Base-by-base conservation (phyloP, 2,113 vertebrate species). In the Oenanthe oenanthe region DNA sequence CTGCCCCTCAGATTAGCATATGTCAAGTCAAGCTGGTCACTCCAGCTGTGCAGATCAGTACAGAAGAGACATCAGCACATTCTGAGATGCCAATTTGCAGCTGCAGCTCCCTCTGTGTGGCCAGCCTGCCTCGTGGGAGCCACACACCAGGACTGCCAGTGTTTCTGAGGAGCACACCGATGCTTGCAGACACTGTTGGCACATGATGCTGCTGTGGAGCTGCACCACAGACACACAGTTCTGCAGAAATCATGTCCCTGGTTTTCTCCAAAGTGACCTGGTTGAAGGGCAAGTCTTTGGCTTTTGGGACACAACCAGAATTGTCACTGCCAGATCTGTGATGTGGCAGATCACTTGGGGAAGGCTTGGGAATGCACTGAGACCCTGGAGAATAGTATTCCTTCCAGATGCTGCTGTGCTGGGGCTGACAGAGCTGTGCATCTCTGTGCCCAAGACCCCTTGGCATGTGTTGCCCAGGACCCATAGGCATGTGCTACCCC, bases 111-210 rank as follows among this genome's bases (percentile, higher is more conserved):
- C n/a, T 57, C 32, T 28, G 17, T 24, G 19, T n/a, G 36, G 36
- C 50, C 62, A 61, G 75, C 22, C 54, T 45, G 67, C 17, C 29
- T 56, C 0, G 0, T 7, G 5, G 24, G 19, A 73, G 45, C 0
- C 6, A 47, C 1, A 3, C 1, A 2, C 28, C 43, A 31, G 63
- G 68, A 40, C 36, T 63, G n/a, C 40, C 36, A 47, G 19, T 3
- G 3, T 38, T 58, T 72, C 58, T 7, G 0, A 17, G 0, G 1
- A 34, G 54, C 32, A 34, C 50, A 50, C 4, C 0, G 0, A 17
- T n/a, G 21, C 38, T 72, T 65, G 17, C 25, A 70, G 62, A 48
- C 0, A 0, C 57, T 71, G 57, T 56, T 0, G 0, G 72, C 32
- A 57, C 3, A 4, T 1, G 7, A 28, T 31, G 43, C 24, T 75